Conservation (phyloP, 2,888 invertebrate species). For the Athalia rosae region DNA sequence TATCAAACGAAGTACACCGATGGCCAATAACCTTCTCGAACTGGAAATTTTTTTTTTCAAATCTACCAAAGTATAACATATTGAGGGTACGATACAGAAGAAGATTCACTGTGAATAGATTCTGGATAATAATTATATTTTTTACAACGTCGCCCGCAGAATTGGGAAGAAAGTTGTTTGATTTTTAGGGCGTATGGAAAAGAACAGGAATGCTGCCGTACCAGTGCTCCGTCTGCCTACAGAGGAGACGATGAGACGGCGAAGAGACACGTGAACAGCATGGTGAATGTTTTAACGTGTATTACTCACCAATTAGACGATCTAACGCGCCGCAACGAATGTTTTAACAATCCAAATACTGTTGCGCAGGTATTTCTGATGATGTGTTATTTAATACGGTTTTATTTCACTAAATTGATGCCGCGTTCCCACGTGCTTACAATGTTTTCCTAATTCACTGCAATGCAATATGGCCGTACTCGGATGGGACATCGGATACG, state of each 20-base stretch:
- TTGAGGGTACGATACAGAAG: no score
- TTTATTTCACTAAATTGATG: conserved; percentile 8
- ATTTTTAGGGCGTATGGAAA: conserved; percentile 33
- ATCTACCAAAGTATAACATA: no score
- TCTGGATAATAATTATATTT: no score
- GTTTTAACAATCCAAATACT: background rate
- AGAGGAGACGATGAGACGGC: background rate
- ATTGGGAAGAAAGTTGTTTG: background rate
- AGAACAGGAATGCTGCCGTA: conserved; percentile 24
- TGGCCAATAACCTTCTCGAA: no score
- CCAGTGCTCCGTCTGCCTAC: background rate
- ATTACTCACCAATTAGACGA: conserved; percentile 27
- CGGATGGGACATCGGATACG: background rate
- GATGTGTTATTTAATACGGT: background rate
- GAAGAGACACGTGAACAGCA: conserved; percentile 36
- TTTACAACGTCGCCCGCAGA: no score
- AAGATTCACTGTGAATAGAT: no score
- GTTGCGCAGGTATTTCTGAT: background rate
- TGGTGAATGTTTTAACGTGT: background rate
- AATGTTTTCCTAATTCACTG: conserved; percentile 80
- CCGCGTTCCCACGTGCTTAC: conserved; percentile 79
- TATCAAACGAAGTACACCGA: no score
- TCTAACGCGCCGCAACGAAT: conserved; percentile 22
- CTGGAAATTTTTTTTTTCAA: no score
- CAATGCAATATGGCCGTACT: conserved; percentile 80